A percentile compares a stretch with the other conserved stretches of the same genome.
Evolutionary conservation across 2,113 vertebrate genomes (phyloP).

Genomic region (Meriones unguiculatus): DNA sequence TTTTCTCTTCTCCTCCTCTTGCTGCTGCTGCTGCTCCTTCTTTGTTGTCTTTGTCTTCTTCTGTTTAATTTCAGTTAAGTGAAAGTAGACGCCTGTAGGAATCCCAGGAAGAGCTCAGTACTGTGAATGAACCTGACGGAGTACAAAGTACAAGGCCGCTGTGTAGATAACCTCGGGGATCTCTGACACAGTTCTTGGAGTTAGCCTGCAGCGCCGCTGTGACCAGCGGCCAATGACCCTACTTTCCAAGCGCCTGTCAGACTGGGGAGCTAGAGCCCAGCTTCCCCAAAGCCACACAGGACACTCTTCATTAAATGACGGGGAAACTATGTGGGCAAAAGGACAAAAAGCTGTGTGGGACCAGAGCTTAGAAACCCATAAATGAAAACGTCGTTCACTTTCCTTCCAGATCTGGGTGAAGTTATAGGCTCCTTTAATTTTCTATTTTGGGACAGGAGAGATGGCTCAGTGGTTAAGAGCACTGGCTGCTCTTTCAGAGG

Average conservation of each 20-base stretch:
- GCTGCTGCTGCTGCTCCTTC: not conserved
- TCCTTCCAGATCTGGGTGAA: not conserved
- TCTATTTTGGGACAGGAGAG: conserved; percentile 8
- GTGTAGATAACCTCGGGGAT: not conserved
- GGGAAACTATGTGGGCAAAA: not conserved
- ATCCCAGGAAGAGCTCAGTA: conserved; percentile 26
- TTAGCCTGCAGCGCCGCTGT: not conserved
- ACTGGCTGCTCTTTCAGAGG: too few relatives aligned
- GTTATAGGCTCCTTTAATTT: not conserved
- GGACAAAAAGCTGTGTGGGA: not conserved
- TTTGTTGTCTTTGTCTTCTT: not conserved
- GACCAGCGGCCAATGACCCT: not conserved
- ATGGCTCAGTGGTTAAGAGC: too few relatives aligned
- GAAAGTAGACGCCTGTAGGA: conserved; percentile 23
- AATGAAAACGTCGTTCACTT: conserved; percentile 7
- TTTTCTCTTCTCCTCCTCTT: not conserved
- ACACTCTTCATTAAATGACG: not conserved
- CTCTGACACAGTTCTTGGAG: not conserved
- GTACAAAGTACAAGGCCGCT: not conserved
- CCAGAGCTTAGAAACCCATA: not conserved
- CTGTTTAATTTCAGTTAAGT: conserved; percentile 5
- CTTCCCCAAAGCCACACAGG: not conserved
- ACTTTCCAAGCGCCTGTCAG: not conserved
- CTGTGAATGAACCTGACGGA: not conserved
- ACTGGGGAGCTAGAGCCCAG: not conserved